Conservation (phyloP, 1,140 invertebrate genomes). For the Camponotus floridanus region DNA sequence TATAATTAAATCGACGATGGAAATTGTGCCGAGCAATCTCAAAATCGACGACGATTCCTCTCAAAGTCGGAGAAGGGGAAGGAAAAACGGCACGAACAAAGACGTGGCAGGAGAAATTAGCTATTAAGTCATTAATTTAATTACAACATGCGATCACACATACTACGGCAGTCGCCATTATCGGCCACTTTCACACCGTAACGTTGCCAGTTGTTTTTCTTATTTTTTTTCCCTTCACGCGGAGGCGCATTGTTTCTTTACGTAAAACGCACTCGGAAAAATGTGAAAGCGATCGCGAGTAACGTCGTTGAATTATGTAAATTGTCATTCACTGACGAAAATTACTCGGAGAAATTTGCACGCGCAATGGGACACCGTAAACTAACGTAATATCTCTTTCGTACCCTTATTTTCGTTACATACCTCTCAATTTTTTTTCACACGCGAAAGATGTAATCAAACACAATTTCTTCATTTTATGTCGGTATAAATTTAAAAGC, state of each 20-base stretch:
- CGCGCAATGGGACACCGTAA: background rate
- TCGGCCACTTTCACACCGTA: slow-evolving; percentile 46
- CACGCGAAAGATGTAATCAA: background rate
- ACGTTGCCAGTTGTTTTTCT: background rate
- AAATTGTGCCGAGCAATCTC: slow-evolving; percentile 15
- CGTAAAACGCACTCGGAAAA: slow-evolving; percentile 41
- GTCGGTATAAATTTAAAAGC: background rate
- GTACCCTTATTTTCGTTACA: too few relatives aligned
- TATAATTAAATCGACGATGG: slow-evolving; percentile 12
- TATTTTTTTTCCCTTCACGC: background rate
- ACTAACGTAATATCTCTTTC: background rate
- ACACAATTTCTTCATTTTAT: background rate
- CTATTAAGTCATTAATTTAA: slow-evolving; percentile 53
- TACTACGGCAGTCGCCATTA: background rate
- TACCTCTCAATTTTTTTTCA: background rate
- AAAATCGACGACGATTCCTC: background rate
- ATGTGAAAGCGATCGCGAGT: slow-evolving; percentile 47
- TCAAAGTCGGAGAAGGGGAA: background rate
- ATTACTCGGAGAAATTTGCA: slow-evolving; percentile 11
- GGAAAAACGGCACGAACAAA: slow-evolving; percentile 35
- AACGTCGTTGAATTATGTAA: slow-evolving; percentile 27
- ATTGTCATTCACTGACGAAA: slow-evolving; percentile 4
- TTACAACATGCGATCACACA: slow-evolving; percentile 44
- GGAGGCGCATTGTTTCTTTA: slow-evolving; percentile 43
- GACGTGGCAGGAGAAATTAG: slow-evolving; percentile 26